Percentiles rank a stretch among this genome's conserved stretches.
Conservation (phyloP, 2,113 vertebrate species). For the Mesocricetus auratus region DNA sequence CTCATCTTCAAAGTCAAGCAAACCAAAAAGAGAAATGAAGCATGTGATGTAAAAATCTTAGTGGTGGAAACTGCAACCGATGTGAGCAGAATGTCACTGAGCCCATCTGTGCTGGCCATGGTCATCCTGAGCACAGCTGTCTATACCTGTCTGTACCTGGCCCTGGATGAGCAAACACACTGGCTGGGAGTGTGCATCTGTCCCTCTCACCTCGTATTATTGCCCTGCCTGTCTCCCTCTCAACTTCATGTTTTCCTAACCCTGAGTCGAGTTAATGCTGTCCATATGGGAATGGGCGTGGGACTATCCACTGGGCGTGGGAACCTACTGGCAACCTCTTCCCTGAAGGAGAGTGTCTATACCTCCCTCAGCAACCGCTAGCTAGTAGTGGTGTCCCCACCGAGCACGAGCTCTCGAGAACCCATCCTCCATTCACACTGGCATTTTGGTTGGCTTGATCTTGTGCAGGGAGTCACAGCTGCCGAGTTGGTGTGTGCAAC, state of each 20-base stretch:
- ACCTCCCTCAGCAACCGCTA: neutral
- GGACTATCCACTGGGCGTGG: too few relatives aligned
- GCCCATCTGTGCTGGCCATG: neutral
- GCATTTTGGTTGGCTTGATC: too few relatives aligned
- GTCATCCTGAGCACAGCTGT: neutral
- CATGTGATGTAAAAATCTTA: neutral
- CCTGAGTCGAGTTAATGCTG: neutral
- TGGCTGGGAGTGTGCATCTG: too few relatives aligned
- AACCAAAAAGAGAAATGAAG: neutral
- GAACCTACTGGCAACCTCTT: neutral
- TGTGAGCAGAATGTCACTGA: neutral
- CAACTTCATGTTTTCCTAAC: neutral
- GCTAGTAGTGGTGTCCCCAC: neutral
- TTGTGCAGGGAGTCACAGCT: neutral
- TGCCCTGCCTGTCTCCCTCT: neutral
- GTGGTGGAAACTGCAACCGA: neutral
- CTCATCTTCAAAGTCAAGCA: neutral
- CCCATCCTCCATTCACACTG: neutral
- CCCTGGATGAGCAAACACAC: neutral
- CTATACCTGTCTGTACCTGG: neutral
- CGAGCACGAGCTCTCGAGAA: neutral
- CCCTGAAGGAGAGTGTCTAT: neutral
- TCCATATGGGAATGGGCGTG: neutral
- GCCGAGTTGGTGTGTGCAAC: neutral
- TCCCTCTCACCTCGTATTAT: neutral